phyloP scores from a whole-genome alignment of 2,113 vertebrate species.

The Benitochromis conjunctus region DNA sequence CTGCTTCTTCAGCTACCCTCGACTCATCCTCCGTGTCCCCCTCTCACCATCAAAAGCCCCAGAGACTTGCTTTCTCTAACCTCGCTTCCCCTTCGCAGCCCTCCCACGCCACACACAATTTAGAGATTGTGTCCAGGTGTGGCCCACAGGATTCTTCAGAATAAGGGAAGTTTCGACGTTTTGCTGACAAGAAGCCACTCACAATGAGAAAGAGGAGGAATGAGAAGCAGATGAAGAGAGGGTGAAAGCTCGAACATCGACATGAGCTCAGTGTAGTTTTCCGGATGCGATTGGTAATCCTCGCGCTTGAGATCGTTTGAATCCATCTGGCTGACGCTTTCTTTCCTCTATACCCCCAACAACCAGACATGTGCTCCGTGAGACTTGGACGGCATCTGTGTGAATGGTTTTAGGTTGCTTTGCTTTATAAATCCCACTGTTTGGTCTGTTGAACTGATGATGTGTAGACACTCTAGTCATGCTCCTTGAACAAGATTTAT shows the following conservation, averaged over 20 bases:
- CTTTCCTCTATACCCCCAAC: background rate
- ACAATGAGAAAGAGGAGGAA: constrained; percentile 26
- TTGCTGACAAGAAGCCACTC: constrained; percentile 26
- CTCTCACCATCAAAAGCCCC: constrained; percentile 8
- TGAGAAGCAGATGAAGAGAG: constrained; percentile 57
- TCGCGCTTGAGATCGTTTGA: constrained; percentile 30
- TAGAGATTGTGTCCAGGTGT: constrained; percentile 62
- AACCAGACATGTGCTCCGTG: constrained; percentile 5
- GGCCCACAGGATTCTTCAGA: constrained; percentile 15
- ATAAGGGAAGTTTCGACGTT: constrained; percentile 24
- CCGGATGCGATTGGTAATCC: constrained; percentile 55
- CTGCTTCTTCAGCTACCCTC: constrained; percentile 21
- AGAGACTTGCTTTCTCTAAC: constrained; percentile 3
- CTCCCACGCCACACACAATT: background rate
- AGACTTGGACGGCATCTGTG: background rate
- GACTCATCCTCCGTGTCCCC: constrained; percentile 8
- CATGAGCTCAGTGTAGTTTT: constrained; percentile 52
- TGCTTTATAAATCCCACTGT: constrained; percentile 9
- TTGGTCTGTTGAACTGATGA: constrained; percentile 8
- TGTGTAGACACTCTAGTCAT: constrained; percentile 4
- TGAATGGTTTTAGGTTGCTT: background rate
- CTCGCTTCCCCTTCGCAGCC: background rate
- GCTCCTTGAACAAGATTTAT: background rate
- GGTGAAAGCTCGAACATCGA: constrained; percentile 49
- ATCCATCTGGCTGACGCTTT: constrained; percentile 2